A percentile compares a stretch with the other conserved stretches of the same genome.
phyloP scores from a whole-genome alignment of 2,797 vertebrate genomes.

The Poecilia velifera region DNA sequence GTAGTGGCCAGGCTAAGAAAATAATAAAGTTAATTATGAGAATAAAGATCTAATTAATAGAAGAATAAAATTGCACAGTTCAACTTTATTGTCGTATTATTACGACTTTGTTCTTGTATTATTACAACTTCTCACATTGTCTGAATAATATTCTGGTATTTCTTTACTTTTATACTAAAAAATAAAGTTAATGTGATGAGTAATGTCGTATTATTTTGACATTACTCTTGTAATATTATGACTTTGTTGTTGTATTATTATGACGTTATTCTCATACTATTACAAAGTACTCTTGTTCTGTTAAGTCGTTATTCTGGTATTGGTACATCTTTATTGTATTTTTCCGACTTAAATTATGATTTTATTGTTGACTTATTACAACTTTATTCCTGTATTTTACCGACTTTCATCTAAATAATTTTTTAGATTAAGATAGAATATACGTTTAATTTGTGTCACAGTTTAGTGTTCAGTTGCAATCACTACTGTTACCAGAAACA shows the following conservation, averaged over 20 bases:
- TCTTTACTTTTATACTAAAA: too few relatives aligned
- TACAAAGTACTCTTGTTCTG: background rate
- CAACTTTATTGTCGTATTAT: background rate
- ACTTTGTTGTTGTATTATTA: background rate
- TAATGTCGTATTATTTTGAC: background rate
- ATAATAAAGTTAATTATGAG: background rate
- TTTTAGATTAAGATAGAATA: background rate
- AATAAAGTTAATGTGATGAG: too few relatives aligned
- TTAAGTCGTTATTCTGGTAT: background rate
- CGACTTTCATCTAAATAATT: background rate
- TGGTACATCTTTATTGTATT: background rate
- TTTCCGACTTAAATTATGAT: too few relatives aligned
- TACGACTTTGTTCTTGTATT: background rate
- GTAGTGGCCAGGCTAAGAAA: background rate
- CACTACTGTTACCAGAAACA: background rate
- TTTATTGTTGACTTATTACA: too few relatives aligned
- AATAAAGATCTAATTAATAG: background rate
- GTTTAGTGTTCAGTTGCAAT: background rate
- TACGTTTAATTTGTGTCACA: background rate
- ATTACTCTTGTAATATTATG: background rate
- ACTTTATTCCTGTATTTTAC: background rate
- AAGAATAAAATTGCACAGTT: background rate
- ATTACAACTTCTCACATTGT: background rate
- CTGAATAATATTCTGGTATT: too few relatives aligned
- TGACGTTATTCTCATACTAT: background rate